phyloP scores from a whole-genome alignment of 2,797 vertebrate species.

The Rallus crepitans region DNA sequence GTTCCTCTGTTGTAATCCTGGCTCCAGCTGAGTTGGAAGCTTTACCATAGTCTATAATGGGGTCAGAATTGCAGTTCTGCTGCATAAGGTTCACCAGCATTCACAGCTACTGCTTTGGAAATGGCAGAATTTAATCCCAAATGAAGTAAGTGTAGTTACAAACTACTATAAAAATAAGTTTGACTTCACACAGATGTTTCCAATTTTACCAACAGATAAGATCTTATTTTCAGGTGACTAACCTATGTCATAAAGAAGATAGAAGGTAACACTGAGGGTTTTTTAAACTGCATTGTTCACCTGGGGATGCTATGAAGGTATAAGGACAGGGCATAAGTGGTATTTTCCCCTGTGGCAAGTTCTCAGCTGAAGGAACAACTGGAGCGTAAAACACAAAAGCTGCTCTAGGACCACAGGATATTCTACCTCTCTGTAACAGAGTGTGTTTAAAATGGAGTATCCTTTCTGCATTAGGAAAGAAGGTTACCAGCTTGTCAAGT shows the following conservation, averaged over 20 bases:
- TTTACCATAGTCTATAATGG: background rate
- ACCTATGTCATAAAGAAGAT: background rate
- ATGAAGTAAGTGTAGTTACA: background rate
- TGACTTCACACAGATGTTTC: background rate
- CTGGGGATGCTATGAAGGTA: background rate
- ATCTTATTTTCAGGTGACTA: background rate
- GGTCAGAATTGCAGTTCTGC: background rate
- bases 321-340: background rate
- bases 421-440: background rate
- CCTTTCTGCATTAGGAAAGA: background rate
- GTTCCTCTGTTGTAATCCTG: background rate
- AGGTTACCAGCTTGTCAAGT: background rate
- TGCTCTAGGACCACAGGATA: background rate
- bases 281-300: background rate
- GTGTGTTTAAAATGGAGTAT: background rate
- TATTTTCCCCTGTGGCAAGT: constrained; percentile 46
- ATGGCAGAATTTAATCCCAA: background rate
- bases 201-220: background rate
- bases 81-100: background rate
- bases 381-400: constrained; percentile 20
- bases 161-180: background rate
- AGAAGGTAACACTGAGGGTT: background rate
- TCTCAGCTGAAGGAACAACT: constrained; percentile 30
- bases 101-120: background rate
- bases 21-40: background rate